These are phyloP conservation scores for Caenorhabditis angaria DNA, from an alignment of 2,888 invertebrate genomes.

Conservation along the genomic window DNA sequence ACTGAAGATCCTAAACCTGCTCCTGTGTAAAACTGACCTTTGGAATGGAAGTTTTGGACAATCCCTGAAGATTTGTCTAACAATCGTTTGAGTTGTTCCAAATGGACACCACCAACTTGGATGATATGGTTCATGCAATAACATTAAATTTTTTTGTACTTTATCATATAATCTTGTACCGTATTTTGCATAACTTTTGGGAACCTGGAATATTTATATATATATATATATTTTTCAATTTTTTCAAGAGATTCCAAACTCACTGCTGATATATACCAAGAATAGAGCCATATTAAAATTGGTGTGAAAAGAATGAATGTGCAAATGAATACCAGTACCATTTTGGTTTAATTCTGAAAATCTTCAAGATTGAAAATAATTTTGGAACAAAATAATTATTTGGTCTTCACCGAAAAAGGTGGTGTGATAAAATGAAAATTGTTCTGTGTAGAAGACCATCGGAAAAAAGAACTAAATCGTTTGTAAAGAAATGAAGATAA, in stretches of 20 bases:
- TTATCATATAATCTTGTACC: constrained; percentile 44
- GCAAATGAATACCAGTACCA: constrained; percentile 15
- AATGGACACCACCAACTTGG: constrained; percentile 65
- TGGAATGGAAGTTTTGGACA: constrained; percentile 54
- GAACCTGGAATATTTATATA: constrained; percentile 41
- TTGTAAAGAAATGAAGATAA: neutral
- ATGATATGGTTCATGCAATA: constrained; percentile 45
- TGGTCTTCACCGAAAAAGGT: neutral
- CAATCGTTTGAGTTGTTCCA: constrained; percentile 57
- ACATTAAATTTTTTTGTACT: constrained; percentile 34
- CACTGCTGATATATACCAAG: constrained; percentile 39
- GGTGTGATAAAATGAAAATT: constrained; percentile 5
- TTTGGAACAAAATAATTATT: neutral
- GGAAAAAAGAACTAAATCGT: constrained; percentile 1
- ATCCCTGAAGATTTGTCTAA: constrained; percentile 51
- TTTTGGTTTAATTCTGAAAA: constrained; percentile 5
- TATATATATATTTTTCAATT: neutral
- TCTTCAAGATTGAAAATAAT: no score
- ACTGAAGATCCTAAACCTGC: no score
- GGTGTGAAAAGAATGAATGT: constrained; percentile 16
- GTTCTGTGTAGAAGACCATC: neutral
- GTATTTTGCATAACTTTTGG: constrained; percentile 45
- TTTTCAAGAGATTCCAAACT: no score
- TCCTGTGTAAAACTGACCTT: constrained; percentile 41
- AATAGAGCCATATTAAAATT: constrained; percentile 31